A percentile compares a stretch with the other conserved stretches of the same genome.
Conservation (phyloP, 1,140 invertebrate genomes). For the Philotrypesis tridentata region DNA sequence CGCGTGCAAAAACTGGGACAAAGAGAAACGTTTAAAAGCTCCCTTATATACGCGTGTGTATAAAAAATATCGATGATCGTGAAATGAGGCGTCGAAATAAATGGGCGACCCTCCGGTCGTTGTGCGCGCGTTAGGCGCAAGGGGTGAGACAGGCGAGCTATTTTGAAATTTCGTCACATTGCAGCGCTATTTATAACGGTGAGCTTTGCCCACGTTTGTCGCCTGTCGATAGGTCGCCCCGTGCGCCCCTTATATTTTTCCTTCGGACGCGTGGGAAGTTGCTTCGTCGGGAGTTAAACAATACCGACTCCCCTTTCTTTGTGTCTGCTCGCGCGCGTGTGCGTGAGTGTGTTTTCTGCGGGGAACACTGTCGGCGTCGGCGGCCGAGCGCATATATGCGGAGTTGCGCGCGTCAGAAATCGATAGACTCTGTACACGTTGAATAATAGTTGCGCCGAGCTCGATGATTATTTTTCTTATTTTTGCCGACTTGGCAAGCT, state of each 20-base stretch:
- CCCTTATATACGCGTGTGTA: no score
- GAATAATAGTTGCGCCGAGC: not conserved
- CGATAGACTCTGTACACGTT: not conserved
- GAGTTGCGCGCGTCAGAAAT: not conserved
- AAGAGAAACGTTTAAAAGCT: no score
- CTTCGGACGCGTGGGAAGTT: not conserved
- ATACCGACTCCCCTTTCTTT: not conserved
- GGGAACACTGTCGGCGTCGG: not conserved
- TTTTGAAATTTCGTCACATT: no score
- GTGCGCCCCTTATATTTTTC: not conserved
- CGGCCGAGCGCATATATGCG: no score
- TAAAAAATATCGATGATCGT: no score
- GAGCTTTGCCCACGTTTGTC: not conserved
- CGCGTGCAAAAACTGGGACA: no score
- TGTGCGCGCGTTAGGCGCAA: no score
- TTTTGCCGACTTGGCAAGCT: not conserved
- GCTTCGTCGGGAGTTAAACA: not conserved
- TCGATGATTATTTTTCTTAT: not conserved
- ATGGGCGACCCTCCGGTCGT: no score
- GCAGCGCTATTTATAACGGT: not conserved
- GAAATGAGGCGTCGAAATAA: no score
- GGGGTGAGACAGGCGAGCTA: no score
- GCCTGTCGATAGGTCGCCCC: not conserved
- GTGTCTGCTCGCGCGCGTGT: no score
- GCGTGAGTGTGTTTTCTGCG: no score